Conservation (phyloP, 2,888 invertebrate species). For the Nomada flava region DNA sequence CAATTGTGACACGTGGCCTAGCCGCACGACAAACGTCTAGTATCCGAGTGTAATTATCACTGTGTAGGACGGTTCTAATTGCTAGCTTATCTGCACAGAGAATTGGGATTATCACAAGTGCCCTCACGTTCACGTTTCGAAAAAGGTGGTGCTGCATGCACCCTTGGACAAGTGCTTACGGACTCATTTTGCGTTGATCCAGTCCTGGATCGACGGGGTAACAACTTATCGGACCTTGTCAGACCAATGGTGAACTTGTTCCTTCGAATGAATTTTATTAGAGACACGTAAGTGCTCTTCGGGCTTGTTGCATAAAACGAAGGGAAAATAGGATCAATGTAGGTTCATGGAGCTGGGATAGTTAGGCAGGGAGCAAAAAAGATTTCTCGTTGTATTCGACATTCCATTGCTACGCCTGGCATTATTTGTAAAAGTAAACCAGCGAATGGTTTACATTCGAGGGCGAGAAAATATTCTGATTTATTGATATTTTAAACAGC, state of each 20-base stretch:
- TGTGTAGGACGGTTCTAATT: conserved; percentile 34
- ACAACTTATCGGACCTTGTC: conserved; percentile 34
- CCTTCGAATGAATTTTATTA: conserved; percentile 44
- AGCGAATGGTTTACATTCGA: no score
- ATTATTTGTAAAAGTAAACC: no score
- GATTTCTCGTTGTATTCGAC: not conserved
- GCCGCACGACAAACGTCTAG: conserved; percentile 43
- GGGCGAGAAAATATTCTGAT: no score
- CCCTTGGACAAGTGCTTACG: conserved; percentile 18
- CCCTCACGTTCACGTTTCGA: conserved; percentile 49
- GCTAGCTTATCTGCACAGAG: conserved; percentile 48
- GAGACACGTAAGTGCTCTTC: conserved; percentile 45
- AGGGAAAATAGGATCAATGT: not conserved
- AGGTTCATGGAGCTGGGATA: not conserved
- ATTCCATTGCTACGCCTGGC: no score
- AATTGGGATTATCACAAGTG: conserved; percentile 51
- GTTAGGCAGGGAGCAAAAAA: no score
- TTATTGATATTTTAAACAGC: no score
- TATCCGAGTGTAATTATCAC: conserved; percentile 31
- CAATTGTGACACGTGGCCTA: conserved; percentile 71
- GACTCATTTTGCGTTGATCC: conserved; percentile 12
- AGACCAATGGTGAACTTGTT: conserved; percentile 59
- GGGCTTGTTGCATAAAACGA: conserved; percentile 46
- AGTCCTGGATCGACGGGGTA: conserved; percentile 6
- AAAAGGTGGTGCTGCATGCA: conserved; percentile 27